Evolutionary conservation across 1,140 invertebrate species (phyloP), one percentile per base, ranked within the genome.

Genomic region (Trichonephila clavata): DNA sequence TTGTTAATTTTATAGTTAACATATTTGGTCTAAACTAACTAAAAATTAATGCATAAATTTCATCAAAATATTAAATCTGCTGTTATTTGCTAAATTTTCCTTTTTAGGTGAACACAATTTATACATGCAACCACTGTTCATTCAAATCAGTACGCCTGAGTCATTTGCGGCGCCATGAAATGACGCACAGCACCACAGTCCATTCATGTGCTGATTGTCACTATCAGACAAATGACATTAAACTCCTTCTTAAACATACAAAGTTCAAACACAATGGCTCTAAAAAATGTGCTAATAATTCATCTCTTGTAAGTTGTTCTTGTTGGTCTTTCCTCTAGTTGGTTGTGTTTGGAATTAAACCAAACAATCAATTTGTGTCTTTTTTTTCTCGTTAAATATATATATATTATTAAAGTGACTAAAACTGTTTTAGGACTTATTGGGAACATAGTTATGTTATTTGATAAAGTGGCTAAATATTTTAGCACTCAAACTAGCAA

Each of bases 111-210:
- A 94, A 89, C 14, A 95, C 95, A 21, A 65, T 96, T 27, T 95
- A 95, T 90, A 92, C 94, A 27, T 96, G 96, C 94, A 94, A 94
- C 43, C 90, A 95, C 43, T 96, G 96, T 95, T 94, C 94, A 80
- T 96, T 96, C 90, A 95, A 95, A 14, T 95, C 95, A 0, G 94
- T 96, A 21, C 95, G 96, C 8, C 93, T 95, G 27, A 95, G 95
- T 61, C 95, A 95, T 43, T 86, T 96, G 50, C 91, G 95, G 32
- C 94, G 95, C 7, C 96, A 96, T 92, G 95, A 96, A 92, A 94
- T 95, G 27, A 94, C 92, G 13, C 96, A 96, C 86, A 96, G 95
- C 81, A 86, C 92, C 24, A 92, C 94, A 18, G 81, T 95, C 0
- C 94, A 95, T 61, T 93, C 88, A 27, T 96, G 95, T 83, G 43